Evolutionary conservation across 2,888 invertebrate genomes (phyloP).

Genomic region (Tromatobia lineatoria): DNA sequence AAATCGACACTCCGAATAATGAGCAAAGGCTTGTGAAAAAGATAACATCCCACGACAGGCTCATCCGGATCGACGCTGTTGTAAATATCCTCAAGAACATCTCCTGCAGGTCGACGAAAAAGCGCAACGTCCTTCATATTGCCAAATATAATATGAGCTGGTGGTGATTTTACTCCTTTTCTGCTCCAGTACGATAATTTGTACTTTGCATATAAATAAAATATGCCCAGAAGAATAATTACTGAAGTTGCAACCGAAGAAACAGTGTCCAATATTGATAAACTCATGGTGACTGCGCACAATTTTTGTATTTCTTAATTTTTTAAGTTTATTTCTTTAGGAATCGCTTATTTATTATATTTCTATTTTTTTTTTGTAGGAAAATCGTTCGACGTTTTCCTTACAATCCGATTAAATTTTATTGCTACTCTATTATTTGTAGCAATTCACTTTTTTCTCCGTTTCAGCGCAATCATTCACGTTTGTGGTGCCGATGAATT

Average conservation of each 20-base stretch:
- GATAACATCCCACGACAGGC: conserved; percentile 85
- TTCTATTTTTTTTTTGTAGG: not conserved
- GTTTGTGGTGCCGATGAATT: not conserved
- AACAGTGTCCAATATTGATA: not conserved
- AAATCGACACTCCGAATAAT: conserved; percentile 85
- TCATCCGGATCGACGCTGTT: conserved; percentile 73
- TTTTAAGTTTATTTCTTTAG: not conserved
- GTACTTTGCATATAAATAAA: conserved; percentile 74
- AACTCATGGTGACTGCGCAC: not conserved
- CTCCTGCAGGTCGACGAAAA: conserved; percentile 74
- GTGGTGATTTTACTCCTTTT: conserved; percentile 74
- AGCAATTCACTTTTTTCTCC: not conserved
- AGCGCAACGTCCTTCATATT: conserved; percentile 75
- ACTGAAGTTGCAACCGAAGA: conserved; percentile 16
- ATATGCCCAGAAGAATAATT: conserved; percentile 21
- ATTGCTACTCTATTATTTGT: not conserved
- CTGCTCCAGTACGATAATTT: conserved; percentile 78
- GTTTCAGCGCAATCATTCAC: not conserved
- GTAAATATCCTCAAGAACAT: conserved; percentile 76
- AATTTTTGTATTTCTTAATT: not conserved
- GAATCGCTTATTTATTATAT: too few relatives aligned
- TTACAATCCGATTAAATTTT: not conserved
- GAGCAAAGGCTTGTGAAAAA: conserved; percentile 85
- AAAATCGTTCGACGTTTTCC: not conserved
- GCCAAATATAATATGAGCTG: conserved; percentile 75